Evolutionary conservation across 2,888 invertebrate genomes (phyloP), one percentile per base, ranked within the genome.

Genomic region (Cheilosia pagana): DNA sequence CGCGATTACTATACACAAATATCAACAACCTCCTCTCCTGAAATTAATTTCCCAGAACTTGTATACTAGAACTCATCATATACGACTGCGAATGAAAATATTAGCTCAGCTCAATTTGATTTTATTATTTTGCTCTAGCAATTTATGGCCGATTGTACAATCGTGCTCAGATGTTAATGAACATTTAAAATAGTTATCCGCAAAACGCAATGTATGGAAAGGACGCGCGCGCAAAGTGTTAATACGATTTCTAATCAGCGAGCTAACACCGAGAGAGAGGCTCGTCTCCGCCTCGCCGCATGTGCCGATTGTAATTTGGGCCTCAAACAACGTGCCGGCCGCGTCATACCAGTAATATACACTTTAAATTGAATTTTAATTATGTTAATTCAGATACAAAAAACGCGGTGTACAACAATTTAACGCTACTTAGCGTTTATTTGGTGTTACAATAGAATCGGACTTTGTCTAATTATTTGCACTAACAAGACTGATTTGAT

Each of bases 361-460:
- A n/a, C 53, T 67, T 67, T n/a, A 41, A 12, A 43, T 45, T 45
- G 19, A 35, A 48, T 57, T 57, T 68, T 55, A 74, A 55, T 74
- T 63, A 62, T 74, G 74, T 63, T 74, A 74, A 74, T 74, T 63
- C 39, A 23, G 65, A 57, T 57, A 50, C 45, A 45, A 53, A 31
- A 48, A 39, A 55, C 43, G 39, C 14, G 35, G 62, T 75, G 28
- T 65, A 75, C 65, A 57, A 63, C 55, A 63, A 50, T 75, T 75
- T 75, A 75, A 75, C 74, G 74, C 65, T 75, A 75, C 65, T 75
- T 75, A 65, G 65, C 74, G 57, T 63, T 28, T 16, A 57, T 75
- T 65, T 75, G 53, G 39, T 7, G 43, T 63, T 48, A 74, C 55
- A 57, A 48, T 57, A 45, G 74, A 62, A 55, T 74, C 53, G 57